Percentiles rank a stretch among this genome's conserved stretches.
Evolutionary conservation across 2,888 invertebrate species (phyloP).

Genomic region (Chloroclystis v-ata): DNA sequence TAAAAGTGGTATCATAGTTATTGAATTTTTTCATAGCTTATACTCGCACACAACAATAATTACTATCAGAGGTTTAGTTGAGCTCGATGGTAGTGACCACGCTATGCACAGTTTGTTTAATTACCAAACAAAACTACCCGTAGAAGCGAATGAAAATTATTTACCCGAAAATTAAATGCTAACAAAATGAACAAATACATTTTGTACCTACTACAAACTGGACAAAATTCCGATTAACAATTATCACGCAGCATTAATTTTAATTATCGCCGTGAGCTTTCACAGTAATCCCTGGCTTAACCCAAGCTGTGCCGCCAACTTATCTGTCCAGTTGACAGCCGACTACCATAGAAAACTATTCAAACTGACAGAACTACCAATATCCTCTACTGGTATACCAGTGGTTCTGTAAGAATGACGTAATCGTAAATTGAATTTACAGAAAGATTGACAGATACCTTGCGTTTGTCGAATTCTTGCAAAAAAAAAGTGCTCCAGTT

Average conservation of each 20-base stretch:
- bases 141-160: no score
- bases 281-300: constrained; percentile 43
- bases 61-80: no score
- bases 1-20: no score
- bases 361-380: no score
- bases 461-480: constrained; percentile 35
- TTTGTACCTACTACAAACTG: background rate
- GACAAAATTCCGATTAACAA: constrained; percentile 10
- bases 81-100: no score
- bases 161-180: no score
- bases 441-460: constrained; percentile 51
- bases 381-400: background rate
- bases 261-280: constrained; percentile 37
- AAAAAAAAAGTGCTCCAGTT: constrained; percentile 53
- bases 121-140: no score
- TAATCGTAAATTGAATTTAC: constrained; percentile 43
- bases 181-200: no score
- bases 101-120: no score
- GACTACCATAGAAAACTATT: no score
- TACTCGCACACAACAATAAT: no score
- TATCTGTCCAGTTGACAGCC: background rate
- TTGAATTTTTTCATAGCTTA: no score
- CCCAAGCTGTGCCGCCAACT: constrained; percentile 12
- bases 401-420: constrained; percentile 22
- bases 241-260: constrained; percentile 19